Percentiles rank a stretch among this genome's conserved stretches.
phyloP scores from a whole-genome alignment of 2,888 invertebrate genomes.

The Barypeithes pellucidus region DNA sequence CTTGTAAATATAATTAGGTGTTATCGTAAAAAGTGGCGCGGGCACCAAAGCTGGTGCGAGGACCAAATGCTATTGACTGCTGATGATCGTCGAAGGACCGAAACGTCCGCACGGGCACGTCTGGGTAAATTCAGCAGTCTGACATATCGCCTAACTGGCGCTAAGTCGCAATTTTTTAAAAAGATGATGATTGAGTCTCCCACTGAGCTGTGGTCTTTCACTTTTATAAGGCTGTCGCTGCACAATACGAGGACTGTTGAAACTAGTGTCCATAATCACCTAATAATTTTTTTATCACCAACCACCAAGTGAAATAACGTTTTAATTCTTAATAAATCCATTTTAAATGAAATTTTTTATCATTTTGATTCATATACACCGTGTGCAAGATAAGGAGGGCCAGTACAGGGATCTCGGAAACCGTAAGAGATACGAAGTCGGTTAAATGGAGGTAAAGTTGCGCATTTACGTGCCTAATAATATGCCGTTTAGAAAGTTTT shows the following conservation, averaged over 20 bases:
- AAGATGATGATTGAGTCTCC: constrained; percentile 41
- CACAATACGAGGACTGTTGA: constrained; percentile 62
- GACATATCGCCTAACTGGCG: constrained; percentile 24
- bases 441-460: too few species aligned
- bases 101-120: constrained; percentile 9
- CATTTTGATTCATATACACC: too few species aligned
- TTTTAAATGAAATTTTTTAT: too few species aligned
- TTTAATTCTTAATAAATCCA: too few species aligned
- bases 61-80: constrained; percentile 68
- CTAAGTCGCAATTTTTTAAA: constrained; percentile 17
- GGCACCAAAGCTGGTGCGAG: constrained; percentile 70
- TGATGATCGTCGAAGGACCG: constrained; percentile 42
- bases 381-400: too few species aligned
- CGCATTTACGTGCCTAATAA: too few species aligned
- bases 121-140: constrained; percentile 34
- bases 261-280: neutral
- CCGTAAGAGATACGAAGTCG: too few species aligned
- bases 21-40: constrained; percentile 67
- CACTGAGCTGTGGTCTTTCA: constrained; percentile 57
- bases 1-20: constrained; percentile 63
- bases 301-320: too few species aligned
- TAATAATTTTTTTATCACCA: neutral
- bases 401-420: too few species aligned
- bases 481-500: too few species aligned
- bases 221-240: constrained; percentile 68